Conservation (phyloP, 2,797 vertebrate genomes). For the Dermochelys coriacea region DNA sequence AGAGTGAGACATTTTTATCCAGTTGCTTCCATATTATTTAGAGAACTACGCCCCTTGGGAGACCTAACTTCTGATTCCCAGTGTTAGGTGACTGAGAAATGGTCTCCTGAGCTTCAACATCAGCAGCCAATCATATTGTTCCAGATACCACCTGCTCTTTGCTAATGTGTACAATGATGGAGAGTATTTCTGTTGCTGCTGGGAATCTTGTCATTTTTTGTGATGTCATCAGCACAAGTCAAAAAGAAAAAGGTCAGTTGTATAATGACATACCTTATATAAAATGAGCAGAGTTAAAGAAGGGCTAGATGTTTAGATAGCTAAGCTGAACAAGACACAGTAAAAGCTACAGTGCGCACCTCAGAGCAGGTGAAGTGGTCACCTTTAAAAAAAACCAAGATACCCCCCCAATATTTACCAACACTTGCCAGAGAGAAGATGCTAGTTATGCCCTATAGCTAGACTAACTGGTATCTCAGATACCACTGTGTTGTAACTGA, state of each 20-base stretch:
- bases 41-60: background rate
- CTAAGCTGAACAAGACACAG: conserved; percentile 36
- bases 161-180: conserved; percentile 68
- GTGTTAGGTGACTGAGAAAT: background rate
- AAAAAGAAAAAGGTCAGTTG: conserved; percentile 67
- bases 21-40: background rate
- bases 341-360: background rate
- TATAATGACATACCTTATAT: conserved; percentile 46
- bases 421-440: background rate
- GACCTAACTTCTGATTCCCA: background rate
- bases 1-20: background rate
- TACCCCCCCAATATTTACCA: background rate
- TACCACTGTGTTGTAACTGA: background rate
- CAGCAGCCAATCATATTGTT: background rate
- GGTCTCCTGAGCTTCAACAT: background rate
- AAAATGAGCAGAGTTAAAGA: conserved; percentile 51
- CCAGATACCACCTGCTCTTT: conserved; percentile 46
- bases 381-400: conserved; percentile 7
- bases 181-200: conserved; percentile 49
- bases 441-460: background rate
- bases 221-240: conserved; percentile 58
- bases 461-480: background rate
- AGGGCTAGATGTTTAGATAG: conserved; percentile 22
- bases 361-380: background rate
- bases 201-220: conserved; percentile 61